A percentile compares a stretch with the other conserved stretches of the same genome.
Evolutionary conservation across 2,888 invertebrate species (phyloP).

Genomic region (Ganaspis brasiliensis): DNA sequence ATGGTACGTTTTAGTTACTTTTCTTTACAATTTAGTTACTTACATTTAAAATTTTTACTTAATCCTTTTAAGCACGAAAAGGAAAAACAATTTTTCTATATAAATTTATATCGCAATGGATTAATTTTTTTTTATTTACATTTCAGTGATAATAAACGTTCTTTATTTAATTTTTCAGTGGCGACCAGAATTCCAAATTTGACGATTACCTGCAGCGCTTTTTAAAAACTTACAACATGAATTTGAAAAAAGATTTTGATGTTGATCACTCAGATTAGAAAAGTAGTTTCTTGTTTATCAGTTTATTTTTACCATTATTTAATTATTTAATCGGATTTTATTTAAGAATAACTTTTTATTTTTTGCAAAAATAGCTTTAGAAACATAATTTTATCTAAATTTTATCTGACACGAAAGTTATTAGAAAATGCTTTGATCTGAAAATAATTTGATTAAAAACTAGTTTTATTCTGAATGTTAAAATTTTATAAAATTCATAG

Average conservation of each 20-base stretch:
- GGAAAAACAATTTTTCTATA: too few relatives aligned
- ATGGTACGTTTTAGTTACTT: too few relatives aligned
- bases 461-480: neutral
- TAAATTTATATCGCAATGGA: too few relatives aligned
- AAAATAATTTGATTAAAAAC: neutral
- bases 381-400: neutral
- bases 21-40: too few relatives aligned
- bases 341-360: constrained; percentile 4
- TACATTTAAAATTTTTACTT: too few relatives aligned
- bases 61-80: too few relatives aligned
- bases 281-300: neutral
- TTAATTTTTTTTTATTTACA: too few relatives aligned
- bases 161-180: neutral
- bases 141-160: neutral
- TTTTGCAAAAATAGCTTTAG: neutral
- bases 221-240: constrained; percentile 16
- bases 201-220: constrained; percentile 27
- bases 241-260: constrained; percentile 12
- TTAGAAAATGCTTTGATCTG: too few relatives aligned
- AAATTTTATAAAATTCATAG: neutral
- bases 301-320: neutral
- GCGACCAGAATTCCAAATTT: constrained; percentile 6
- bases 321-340: neutral
- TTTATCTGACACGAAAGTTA: too few relatives aligned
- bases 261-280: constrained; percentile 23